A percentile compares a stretch with the other conserved stretches of the same genome.
phyloP scores from a whole-genome alignment of 2,888 invertebrate species.

The Diarsia mendica region DNA sequence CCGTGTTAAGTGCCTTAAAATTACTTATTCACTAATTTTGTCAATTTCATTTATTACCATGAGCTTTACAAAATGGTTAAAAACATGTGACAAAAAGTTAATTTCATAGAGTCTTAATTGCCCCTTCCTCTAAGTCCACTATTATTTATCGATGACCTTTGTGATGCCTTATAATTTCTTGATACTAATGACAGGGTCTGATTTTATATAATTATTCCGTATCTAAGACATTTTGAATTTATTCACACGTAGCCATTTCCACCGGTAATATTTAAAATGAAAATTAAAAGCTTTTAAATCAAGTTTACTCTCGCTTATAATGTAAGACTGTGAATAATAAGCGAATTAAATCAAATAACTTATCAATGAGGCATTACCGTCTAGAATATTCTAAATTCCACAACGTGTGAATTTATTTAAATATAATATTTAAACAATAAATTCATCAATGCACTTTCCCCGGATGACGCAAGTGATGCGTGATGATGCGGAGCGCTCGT shows the following conservation, averaged over 20 bases:
- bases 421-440: constrained; percentile 72
- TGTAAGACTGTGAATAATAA: constrained; percentile 35
- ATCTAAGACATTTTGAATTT: constrained; percentile 4
- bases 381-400: constrained; percentile 51
- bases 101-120: neutral
- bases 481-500: constrained; percentile 81
- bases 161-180: neutral
- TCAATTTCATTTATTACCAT: neutral
- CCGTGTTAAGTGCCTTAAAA: neutral
- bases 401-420: constrained; percentile 63
- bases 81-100: neutral
- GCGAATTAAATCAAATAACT: constrained; percentile 21
- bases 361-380: constrained; percentile 15
- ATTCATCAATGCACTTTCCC: constrained; percentile 85
- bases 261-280: neutral
- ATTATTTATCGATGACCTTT: constrained; percentile 13
- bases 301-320: constrained; percentile 26
- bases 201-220: neutral
- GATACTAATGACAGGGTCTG: neutral
- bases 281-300: constrained; percentile 30
- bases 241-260: neutral
- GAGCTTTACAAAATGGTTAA: neutral
- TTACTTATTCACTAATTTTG: neutral
- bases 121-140: constrained; percentile 10
- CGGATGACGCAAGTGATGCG: constrained; percentile 80